phyloP scores from a whole-genome alignment of 2,888 invertebrate genomes.

The Troilus luridus region DNA sequence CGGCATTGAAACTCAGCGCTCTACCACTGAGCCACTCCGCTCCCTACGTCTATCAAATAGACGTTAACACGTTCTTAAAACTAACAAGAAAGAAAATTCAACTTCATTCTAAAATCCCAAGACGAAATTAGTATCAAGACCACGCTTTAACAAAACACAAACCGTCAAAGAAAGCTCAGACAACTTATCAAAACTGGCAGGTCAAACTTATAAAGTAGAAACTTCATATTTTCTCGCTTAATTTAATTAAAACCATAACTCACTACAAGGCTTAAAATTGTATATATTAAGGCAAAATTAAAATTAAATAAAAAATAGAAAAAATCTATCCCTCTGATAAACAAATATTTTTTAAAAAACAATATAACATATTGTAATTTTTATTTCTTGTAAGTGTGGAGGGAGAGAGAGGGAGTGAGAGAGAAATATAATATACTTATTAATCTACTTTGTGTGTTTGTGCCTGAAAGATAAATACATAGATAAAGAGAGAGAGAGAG shows the following conservation, averaged over 20 bases:
- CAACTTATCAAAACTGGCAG: not conserved
- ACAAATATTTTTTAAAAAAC: no score
- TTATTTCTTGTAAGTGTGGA: no score
- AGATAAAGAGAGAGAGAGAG: no score
- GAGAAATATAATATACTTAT: no score
- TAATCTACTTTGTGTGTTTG: no score
- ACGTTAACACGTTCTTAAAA: not conserved
- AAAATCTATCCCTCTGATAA: no score
- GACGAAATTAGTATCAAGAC: not conserved
- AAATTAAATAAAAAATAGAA: not conserved
- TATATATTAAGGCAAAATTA: not conserved
- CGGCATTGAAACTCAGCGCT: no score
- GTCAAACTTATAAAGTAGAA: not conserved
- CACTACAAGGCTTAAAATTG: not conserved
- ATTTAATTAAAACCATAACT: not conserved
- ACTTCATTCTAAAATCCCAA: not conserved
- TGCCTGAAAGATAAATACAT: no score
- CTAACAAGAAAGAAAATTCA: not conserved
- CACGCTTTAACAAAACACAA: not conserved
- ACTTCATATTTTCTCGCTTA: not conserved
- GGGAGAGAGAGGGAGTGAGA: no score
- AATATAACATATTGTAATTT: no score
- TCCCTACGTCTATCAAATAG: not conserved
- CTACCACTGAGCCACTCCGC: no score
- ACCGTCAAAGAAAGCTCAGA: not conserved